phyloP scores from a whole-genome alignment of 2,797 vertebrate species.

The Choloepus didactylus region DNA sequence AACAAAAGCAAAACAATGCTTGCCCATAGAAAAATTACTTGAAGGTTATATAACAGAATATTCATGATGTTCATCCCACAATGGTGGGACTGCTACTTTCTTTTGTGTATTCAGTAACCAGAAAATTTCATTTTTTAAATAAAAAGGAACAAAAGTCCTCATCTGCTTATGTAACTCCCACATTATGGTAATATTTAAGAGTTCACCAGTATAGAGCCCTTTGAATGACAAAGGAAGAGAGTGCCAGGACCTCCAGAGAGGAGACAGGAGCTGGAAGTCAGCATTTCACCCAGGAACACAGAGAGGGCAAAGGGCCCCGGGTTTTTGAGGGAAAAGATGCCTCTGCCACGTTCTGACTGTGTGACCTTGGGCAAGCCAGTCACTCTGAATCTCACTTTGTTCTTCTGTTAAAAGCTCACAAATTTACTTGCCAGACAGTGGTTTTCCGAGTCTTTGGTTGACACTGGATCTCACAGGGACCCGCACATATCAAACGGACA shows the following conservation, averaged over 20 bases:
- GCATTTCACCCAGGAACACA: not conserved
- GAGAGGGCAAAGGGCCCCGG: not conserved
- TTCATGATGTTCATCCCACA: not conserved
- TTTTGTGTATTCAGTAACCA: not conserved
- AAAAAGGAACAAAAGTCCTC: not conserved
- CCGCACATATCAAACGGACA: not conserved
- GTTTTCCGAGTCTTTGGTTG: not conserved
- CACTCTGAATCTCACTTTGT: not conserved
- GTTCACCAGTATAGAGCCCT: not conserved
- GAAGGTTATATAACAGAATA: not conserved
- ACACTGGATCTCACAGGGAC: not conserved
- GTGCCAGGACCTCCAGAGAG: not conserved
- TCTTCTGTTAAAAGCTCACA: not conserved
- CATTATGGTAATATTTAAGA: not conserved
- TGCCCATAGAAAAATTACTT: not conserved
- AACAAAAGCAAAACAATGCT: not conserved
- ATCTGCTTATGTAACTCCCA: not conserved
- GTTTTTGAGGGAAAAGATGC: not conserved
- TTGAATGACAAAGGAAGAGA: not conserved
- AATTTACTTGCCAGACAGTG: not conserved
- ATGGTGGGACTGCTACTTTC: not conserved
- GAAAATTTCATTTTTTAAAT: not conserved
- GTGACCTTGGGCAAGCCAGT: not conserved
- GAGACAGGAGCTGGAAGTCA: not conserved
- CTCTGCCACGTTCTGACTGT: not conserved